These are phyloP conservation scores for Clarias magur DNA, from an alignment of 2,113 vertebrate genomes.

Conservation along the genomic window DNA sequence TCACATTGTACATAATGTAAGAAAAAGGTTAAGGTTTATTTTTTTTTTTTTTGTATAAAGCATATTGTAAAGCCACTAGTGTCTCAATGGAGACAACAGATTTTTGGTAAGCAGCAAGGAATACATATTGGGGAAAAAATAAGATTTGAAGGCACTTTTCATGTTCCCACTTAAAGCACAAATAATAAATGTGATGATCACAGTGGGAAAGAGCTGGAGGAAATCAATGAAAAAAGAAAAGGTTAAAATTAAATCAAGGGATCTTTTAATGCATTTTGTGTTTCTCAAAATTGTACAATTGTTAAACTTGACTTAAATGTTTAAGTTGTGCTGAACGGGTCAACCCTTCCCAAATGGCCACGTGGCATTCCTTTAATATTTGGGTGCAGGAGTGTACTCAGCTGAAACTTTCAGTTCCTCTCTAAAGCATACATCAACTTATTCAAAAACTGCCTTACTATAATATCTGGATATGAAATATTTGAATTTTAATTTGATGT, in stretches of 20 bases:
- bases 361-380: conserved; percentile 47
- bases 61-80: conserved; percentile 76
- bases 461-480: conserved; percentile 7
- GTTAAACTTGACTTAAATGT: conserved; percentile 63
- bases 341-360: conserved; percentile 11
- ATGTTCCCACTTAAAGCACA: conserved; percentile 59
- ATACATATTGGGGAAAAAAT: conserved; percentile 41
- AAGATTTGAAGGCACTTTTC: conserved; percentile 66
- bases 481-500: not conserved
- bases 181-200: conserved; percentile 49
- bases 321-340: conserved; percentile 43
- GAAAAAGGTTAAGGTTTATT: conserved; percentile 69
- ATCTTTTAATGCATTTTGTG: conserved; percentile 39
- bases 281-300: conserved; percentile 58
- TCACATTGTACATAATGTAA: conserved; percentile 76
- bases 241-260: too few relatives aligned
- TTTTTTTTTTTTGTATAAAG: conserved; percentile 72
- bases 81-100: conserved; percentile 61
- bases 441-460: too few relatives aligned
- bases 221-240: not conserved
- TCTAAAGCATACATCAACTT: conserved; percentile 62
- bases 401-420: conserved; percentile 67
- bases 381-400: conserved; percentile 70
- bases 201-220: conserved; percentile 19
- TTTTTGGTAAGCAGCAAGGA: conserved; percentile 62